phyloP scores from a whole-genome alignment of 2,113 vertebrate species.

The Tragulus kanchil region DNA sequence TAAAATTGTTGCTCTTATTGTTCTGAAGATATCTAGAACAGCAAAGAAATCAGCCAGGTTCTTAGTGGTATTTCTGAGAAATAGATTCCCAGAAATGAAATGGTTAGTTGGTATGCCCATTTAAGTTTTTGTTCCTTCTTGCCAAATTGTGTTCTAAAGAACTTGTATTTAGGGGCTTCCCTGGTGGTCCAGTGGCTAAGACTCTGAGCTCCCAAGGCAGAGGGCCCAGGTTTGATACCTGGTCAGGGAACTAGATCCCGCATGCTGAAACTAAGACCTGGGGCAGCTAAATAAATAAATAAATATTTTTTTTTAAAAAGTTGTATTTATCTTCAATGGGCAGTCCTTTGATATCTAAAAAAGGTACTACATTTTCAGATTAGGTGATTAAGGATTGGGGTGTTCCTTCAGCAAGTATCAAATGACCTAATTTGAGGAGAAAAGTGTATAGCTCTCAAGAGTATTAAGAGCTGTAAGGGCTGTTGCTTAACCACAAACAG shows the following conservation, averaged over 20 bases:
- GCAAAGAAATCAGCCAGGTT: too few species aligned
- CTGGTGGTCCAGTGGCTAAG: too few species aligned
- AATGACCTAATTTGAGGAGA: background rate
- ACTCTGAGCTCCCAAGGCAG: too few species aligned
- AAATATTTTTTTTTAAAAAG: too few species aligned
- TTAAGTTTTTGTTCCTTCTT: conserved; percentile 28
- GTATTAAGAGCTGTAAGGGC: background rate
- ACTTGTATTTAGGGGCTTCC: background rate
- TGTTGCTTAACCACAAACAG: background rate
- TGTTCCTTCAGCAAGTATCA: background rate
- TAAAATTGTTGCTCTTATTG: too few species aligned
- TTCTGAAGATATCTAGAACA: too few species aligned
- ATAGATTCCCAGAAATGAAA: background rate
- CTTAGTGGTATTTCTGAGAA: background rate
- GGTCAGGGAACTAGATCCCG: too few species aligned
- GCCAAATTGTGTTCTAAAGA: conserved; percentile 3
- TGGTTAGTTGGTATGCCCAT: background rate
- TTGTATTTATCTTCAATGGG: background rate
- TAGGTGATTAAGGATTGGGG: background rate
- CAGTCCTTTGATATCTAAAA: conserved; percentile 42
- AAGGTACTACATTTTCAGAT: background rate
- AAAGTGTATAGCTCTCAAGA: background rate
- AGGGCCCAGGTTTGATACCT: too few species aligned
- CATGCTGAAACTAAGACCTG: too few species aligned
- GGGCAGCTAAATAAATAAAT: too few species aligned